Conservation (phyloP, 2,113 vertebrate species). For the Istiophorus platypterus region DNA sequence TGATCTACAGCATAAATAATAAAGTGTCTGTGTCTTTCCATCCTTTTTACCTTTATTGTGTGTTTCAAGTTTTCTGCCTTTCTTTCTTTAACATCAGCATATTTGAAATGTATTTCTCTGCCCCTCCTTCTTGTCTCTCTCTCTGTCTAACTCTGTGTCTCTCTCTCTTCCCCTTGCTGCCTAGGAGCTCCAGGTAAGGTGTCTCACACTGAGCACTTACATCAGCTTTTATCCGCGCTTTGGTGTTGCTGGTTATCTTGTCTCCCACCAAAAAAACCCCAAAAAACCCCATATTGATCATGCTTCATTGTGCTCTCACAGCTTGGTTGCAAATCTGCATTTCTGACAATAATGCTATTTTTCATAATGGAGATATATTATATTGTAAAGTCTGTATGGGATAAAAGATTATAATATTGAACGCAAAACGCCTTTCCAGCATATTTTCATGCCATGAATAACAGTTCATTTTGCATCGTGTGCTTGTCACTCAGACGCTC, state of each 20-base stretch:
- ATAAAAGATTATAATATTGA: conserved; percentile 22
- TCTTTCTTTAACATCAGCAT: conserved; percentile 47
- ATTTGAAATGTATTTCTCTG: conserved; percentile 66
- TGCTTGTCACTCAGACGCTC: conserved; percentile 51
- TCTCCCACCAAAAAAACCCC: conserved; percentile 29
- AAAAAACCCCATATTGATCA: conserved; percentile 27
- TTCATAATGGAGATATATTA: conserved; percentile 20
- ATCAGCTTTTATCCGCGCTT: conserved; percentile 66
- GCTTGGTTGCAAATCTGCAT: conserved; percentile 68
- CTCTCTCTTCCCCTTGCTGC: conserved; percentile 88
- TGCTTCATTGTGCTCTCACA: conserved; percentile 62
- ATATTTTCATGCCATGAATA: conserved; percentile 60
- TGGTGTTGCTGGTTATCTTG: conserved; percentile 67
- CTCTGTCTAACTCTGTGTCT: conserved; percentile 75
- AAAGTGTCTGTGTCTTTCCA: conserved; percentile 22
- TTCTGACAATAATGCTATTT: conserved; percentile 49
- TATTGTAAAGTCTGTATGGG: conserved; percentile 13
- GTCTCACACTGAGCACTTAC: conserved; percentile 63
- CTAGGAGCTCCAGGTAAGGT: conserved; percentile 99
- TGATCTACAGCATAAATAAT: background rate
- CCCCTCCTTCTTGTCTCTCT: conserved; percentile 62
- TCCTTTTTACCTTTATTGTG: background rate
- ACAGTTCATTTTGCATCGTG: conserved; percentile 67
- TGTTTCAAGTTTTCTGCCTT: conserved; percentile 26
- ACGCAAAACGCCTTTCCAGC: conserved; percentile 33